Conservation (phyloP, 1,140 invertebrate species). For the Drosophila serrata region DNA sequence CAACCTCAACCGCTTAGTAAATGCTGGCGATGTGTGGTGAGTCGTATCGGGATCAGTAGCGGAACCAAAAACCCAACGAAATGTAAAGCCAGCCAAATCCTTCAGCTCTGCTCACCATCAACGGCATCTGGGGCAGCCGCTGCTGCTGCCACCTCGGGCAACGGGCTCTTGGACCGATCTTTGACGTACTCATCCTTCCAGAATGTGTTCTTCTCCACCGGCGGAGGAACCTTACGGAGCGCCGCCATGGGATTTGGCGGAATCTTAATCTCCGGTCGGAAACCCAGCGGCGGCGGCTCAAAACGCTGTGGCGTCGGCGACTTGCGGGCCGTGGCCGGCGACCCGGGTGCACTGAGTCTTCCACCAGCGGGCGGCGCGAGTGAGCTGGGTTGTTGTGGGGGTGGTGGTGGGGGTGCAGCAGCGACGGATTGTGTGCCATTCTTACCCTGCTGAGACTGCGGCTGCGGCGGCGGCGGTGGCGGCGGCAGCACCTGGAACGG, state of each 20-base stretch:
- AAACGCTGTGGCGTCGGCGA: constrained; percentile 85
- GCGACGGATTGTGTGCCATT: constrained; percentile 60
- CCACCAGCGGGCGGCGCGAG: constrained; percentile 81
- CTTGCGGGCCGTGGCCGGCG: constrained; percentile 84
- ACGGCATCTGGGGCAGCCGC: constrained; percentile 52
- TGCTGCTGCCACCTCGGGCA: constrained; percentile 53
- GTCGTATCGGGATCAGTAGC: constrained; percentile 52
- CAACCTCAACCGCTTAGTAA: constrained; percentile 78
- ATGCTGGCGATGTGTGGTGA: constrained; percentile 67
- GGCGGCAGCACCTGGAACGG: constrained; percentile 90
- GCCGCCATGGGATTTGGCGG: constrained; percentile 89
- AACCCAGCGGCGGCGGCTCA: constrained; percentile 85
- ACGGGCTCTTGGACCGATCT: constrained; percentile 78
- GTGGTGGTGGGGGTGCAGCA: constrained; percentile 87
- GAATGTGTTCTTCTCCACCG: constrained; percentile 84
- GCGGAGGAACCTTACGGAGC: constrained; percentile 86
- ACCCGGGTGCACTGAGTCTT: constrained; percentile 76
- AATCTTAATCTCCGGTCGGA: constrained; percentile 89
- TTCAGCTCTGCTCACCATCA: constrained; percentile 76
- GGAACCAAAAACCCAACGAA: constrained; percentile 44
- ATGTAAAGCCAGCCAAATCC: constrained; percentile 49
- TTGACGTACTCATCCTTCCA: constrained; percentile 85
- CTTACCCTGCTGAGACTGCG: constrained; percentile 68
- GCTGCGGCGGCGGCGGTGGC: constrained; percentile 86
- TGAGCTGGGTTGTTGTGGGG: constrained; percentile 85